These are phyloP conservation scores for Eospalax fontanierii DNA, from an alignment of 2,797 vertebrate genomes.

Conservation along the genomic window DNA sequence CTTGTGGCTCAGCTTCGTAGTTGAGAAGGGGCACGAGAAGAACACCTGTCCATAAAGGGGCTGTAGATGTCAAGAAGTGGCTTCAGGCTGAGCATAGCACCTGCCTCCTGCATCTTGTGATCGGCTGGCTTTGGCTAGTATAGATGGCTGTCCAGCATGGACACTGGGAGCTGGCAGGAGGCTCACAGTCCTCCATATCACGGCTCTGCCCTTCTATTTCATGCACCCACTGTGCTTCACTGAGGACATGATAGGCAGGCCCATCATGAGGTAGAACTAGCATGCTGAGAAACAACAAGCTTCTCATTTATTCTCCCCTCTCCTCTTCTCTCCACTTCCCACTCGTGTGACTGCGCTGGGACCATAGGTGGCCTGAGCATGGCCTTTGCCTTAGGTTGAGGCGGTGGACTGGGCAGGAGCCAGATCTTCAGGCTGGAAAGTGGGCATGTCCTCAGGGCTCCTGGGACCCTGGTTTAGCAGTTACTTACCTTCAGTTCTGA, in stretches of 20 bases:
- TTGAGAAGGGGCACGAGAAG: neutral
- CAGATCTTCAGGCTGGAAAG: neutral
- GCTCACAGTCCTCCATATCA: neutral
- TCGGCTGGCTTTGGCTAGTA: neutral
- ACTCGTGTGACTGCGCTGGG: neutral
- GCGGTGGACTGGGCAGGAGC: fast-evolving
- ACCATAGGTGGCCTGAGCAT: fast-evolving
- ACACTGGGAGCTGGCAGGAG: neutral
- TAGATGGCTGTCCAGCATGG: neutral
- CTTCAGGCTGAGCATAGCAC: neutral
- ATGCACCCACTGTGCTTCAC: neutral
- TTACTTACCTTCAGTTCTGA: neutral
- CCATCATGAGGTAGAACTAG: neutral
- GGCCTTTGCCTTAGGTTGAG: neutral
- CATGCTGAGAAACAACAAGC: neutral
- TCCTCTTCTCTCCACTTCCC: neutral
- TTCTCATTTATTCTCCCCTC: neutral
- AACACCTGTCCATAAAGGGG: neutral
- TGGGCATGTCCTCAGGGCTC: neutral
- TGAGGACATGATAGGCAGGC: neutral
- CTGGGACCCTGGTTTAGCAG: fast-evolving
- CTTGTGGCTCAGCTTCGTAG: neutral
- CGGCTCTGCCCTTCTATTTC: neutral
- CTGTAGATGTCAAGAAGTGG: neutral
- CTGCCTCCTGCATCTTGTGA: neutral